Conservation (phyloP, 2,113 vertebrate genomes). For the Lasiurus borealis region DNA sequence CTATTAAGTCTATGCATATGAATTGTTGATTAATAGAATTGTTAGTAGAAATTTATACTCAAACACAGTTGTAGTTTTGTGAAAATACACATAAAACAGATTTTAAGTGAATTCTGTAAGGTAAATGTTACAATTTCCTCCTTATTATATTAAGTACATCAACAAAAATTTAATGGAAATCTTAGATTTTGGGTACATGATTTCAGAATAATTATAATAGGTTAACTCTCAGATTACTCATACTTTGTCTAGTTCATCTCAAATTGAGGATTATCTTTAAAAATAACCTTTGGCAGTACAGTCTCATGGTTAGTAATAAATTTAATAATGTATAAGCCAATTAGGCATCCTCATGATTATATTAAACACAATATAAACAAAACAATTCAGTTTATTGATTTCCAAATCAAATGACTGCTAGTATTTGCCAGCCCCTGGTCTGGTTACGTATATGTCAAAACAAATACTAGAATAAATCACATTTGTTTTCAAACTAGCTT, state of each 20-base stretch:
- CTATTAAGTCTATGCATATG: neutral
- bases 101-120: slow-evolving; percentile 7
- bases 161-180: slow-evolving; percentile 40
- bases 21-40: slow-evolving; percentile 15
- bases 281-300: neutral
- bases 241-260: slow-evolving; percentile 15
- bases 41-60: slow-evolving; percentile 31
- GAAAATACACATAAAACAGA: slow-evolving; percentile 50
- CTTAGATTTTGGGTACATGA: slow-evolving; percentile 4
- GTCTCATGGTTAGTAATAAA: slow-evolving; percentile 38
- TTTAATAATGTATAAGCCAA: slow-evolving; percentile 11
- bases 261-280: neutral
- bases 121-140: neutral
- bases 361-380: neutral
- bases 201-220: slow-evolving; percentile 61
- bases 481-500: slow-evolving; percentile 56
- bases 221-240: slow-evolving; percentile 38
- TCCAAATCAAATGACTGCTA: neutral
- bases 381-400: slow-evolving; percentile 10
- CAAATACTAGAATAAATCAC: slow-evolving; percentile 34
- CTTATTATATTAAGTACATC: neutral
- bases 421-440: neutral
- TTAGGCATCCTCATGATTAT: neutral
- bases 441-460: neutral
- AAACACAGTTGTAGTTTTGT: neutral